Base-by-base conservation (phyloP, 2,888 invertebrate genomes). In the Clusia tigrina region DNA sequence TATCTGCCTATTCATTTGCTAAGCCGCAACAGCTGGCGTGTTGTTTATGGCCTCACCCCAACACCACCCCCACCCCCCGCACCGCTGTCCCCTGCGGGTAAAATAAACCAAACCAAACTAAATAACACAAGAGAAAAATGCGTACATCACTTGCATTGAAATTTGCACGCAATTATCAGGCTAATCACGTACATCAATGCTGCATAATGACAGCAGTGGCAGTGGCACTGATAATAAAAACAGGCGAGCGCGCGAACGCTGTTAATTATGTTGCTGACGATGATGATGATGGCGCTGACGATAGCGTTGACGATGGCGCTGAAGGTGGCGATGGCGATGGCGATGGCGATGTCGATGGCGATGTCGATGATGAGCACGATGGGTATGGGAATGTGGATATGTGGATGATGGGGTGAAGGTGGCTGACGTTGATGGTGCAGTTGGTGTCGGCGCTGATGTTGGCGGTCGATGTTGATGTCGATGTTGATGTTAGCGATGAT, bases 201-300 rank as follows among this genome's bases (percentile, higher is more conserved):
- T 32, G 58, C 37, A n/a, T n/a, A n/a, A n/a, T n/a, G n/a, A n/a
- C n/a, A 12, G 38, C 51, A 18, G 18, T 23, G 20, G 15, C 52
- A 37, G 26, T 18, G 12, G 52, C 23, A 42, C 26, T 32, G 32
- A 12, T 12, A 6, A 32, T 32, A 32, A 5, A 32, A 32, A 9
- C 32, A 62, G 63, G 64, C 65, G 61, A 62, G 64, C 62, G 62
- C 64, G 69, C 57, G 62, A 62, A 62, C 62, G 62, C 63, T 67
- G 64, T 65, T 68, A 63, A 64, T 62, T 63, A 68, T 64, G 65
- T 22, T 57, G 60, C 26, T 52, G 60, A 32, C 57, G 52, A 17
- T 57, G 54, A 38, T 60, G 65, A 26, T 60, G 63, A 37, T 63
- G 59, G 54, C 58, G 58, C 37, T 63, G 62, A 62, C 58, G 42